Percentiles rank a stretch among this genome's conserved stretches.
Evolutionary conservation across 2,113 vertebrate species (phyloP).

Genomic region (Pimephales promelas): DNA sequence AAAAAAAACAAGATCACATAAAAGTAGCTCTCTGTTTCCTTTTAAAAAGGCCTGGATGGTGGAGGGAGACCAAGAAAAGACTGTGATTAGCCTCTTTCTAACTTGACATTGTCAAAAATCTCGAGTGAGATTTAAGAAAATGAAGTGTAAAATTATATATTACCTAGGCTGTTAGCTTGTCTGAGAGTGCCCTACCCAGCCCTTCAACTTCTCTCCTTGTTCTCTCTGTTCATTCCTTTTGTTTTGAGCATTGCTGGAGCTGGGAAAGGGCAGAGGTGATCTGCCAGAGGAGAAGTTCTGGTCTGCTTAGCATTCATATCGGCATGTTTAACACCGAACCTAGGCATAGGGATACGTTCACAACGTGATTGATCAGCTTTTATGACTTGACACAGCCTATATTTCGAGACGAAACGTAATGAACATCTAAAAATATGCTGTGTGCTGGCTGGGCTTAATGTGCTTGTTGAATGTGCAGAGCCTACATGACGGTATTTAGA

Average conservation of each 20-base stretch:
- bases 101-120: constrained; percentile 47
- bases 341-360: too few relatives aligned
- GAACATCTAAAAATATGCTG: too few relatives aligned
- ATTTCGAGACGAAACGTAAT: too few relatives aligned
- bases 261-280: background rate
- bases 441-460: too few relatives aligned
- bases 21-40: constrained; percentile 47
- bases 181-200: constrained; percentile 16
- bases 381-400: too few relatives aligned
- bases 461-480: too few relatives aligned
- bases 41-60: constrained; percentile 39
- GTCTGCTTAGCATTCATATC: too few relatives aligned
- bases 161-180: constrained; percentile 33
- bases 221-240: constrained; percentile 24
- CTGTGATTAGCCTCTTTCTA: constrained; percentile 50
- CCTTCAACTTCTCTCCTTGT: constrained; percentile 22
- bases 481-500: too few relatives aligned
- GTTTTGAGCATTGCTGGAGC: background rate
- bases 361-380: too few relatives aligned
- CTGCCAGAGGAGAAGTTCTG: too few relatives aligned
- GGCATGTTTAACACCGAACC: too few relatives aligned
- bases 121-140: constrained; percentile 32
- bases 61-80: constrained; percentile 33
- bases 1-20: constrained; percentile 10
- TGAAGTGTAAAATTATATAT: constrained; percentile 53